Percentiles rank a stretch among this genome's conserved stretches.
These are phyloP conservation scores for Drosophila aff. DNA, from an alignment of 1,140 invertebrate genomes.

Conservation along the genomic window DNA sequence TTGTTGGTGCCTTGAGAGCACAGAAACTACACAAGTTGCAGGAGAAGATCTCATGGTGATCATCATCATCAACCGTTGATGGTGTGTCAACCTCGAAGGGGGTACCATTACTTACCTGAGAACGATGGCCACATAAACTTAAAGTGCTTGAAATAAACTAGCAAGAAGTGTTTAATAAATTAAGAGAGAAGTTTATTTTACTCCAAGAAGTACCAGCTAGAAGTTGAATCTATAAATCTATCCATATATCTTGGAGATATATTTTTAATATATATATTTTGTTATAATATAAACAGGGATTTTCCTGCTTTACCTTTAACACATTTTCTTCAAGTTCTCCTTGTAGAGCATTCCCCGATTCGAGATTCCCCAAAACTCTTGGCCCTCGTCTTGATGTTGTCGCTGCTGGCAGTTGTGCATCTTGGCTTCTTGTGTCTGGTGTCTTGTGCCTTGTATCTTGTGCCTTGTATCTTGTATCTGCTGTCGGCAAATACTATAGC, in stretches of 20 bases:
- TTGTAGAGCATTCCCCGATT: conserved; percentile 8
- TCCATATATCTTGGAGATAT: background rate
- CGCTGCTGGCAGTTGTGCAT: conserved; percentile 37
- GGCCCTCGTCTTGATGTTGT: conserved; percentile 19
- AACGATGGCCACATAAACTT: conserved; percentile 5
- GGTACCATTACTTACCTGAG: conserved; percentile 2
- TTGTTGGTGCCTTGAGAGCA: conserved; percentile 3
- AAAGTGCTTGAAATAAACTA: background rate
- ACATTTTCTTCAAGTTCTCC: background rate
- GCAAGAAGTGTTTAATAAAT: background rate
- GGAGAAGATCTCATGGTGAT: conserved; percentile 1
- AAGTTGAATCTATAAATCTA: background rate
- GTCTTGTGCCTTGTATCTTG: background rate
- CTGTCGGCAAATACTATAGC: conserved; percentile 69
- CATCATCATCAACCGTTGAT: conserved; percentile 19
- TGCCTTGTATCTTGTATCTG: conserved; percentile 41
- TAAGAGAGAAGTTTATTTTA: no score
- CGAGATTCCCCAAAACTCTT: background rate
- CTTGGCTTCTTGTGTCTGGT: conserved; percentile 18
- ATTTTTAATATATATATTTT: background rate
- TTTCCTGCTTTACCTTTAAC: background rate
- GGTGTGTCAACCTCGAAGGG: conserved; percentile 11
- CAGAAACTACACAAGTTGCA: conserved; percentile 7
- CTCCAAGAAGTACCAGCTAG: no score
- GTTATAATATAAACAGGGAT: background rate